Conservation (phyloP, 23 tunicate genomes). For the Styela clava region DNA sequence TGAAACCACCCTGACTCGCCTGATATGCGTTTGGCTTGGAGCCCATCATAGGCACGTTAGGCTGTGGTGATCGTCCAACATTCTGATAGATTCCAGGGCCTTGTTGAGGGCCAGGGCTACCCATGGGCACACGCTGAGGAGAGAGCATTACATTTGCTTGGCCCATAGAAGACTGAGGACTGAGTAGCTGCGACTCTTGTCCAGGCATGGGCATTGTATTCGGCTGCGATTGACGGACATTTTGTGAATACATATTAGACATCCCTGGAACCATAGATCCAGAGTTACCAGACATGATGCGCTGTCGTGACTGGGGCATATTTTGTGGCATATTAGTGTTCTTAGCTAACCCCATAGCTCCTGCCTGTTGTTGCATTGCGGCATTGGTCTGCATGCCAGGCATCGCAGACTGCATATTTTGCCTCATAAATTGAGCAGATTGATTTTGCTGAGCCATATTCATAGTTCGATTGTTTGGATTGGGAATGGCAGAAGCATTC, state of each 20-base stretch:
- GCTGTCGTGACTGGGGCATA: background rate
- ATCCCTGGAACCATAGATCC: background rate
- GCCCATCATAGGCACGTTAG: background rate
- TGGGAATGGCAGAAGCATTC: background rate
- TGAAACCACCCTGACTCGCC: background rate
- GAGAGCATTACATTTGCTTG: background rate
- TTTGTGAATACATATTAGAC: background rate
- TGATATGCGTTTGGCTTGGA: background rate
- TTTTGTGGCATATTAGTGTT: background rate
- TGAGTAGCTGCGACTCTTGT: background rate
- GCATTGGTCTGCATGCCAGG: background rate
- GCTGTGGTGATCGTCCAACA: background rate
- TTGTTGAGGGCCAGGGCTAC: background rate
- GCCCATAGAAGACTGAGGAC: background rate
- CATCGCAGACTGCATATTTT: background rate
- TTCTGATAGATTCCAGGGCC: background rate
- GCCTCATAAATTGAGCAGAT: background rate
- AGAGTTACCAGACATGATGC: background rate
- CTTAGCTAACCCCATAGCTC: background rate
- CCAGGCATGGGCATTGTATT: background rate
- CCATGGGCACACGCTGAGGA: background rate
- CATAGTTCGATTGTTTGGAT: background rate
- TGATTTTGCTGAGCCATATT: background rate
- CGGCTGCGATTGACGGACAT: background rate
- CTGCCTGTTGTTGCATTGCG: background rate